A percentile compares a stretch with the other conserved stretches of the same genome.
Evolutionary conservation across 2,888 invertebrate genomes (phyloP).

Genomic region (Drosophila borealis): DNA sequence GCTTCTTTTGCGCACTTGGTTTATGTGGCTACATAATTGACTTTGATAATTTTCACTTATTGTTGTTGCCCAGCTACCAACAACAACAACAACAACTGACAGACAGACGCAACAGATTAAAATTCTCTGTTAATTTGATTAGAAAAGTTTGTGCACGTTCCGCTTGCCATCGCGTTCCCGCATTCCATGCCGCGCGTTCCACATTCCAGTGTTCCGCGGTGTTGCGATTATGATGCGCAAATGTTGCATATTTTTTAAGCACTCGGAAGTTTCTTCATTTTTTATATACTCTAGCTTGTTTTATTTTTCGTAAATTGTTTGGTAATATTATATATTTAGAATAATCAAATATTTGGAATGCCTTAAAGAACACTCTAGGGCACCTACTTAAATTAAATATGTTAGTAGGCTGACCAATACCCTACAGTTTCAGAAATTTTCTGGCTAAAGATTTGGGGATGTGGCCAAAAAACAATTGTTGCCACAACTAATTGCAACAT

Average conservation of each 20-base stretch:
- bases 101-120: conserved; percentile 57
- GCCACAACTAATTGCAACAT: too few species aligned
- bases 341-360: too few species aligned
- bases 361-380: too few species aligned
- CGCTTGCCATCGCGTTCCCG: conserved; percentile 1
- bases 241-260: conserved; percentile 31
- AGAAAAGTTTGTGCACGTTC: conserved; percentile 72
- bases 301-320: too few species aligned
- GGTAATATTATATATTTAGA: too few species aligned
- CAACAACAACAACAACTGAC: conserved; percentile 22
- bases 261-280: conserved; percentile 39
- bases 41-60: conserved; percentile 82
- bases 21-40: conserved; percentile 72
- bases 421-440: too few species aligned
- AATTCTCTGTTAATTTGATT: conserved; percentile 81
- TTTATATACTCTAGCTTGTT: background rate
- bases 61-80: conserved; percentile 59
- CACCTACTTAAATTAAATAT: too few species aligned
- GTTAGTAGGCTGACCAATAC: too few species aligned
- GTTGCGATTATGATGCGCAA: conserved; percentile 42
- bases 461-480: too few species aligned
- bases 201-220: conserved; percentile 4
- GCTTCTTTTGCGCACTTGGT: conserved; percentile 54
- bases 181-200: background rate
- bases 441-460: too few species aligned